Base-by-base conservation (phyloP, 2,888 invertebrate genomes). In the Lasioglossum leucozonium region DNA sequence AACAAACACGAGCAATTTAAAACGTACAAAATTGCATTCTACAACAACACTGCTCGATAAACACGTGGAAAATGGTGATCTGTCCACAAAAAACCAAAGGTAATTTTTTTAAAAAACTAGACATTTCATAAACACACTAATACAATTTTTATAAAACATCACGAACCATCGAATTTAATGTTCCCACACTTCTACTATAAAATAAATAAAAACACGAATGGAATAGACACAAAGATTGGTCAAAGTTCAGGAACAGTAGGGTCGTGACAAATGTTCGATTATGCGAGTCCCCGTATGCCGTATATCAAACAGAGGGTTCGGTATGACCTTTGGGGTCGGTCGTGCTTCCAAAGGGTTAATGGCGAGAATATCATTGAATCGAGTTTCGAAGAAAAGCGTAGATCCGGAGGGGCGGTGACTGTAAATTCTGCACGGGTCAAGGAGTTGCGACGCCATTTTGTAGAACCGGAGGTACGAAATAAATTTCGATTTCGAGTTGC, bases 341-440 rank as follows among this genome's bases (percentile, higher is more conserved):
- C 58, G 13, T n/a, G 13, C 26, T 26, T 26, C 58, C 26, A 26
- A 58, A 58, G 13, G 58, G 58, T 58, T 58, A 58, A 58, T 26
- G 58, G 58, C 58, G n/a, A 26, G 58, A 58, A 58, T 26, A 58
- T 26, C 11, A n/a, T 58, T 13, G 58, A 58, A 58, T 58, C 26
- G 13, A 58, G 26, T 58, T 26, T 13, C 58, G 26, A 58, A 58
- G 58, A 58, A 58, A 26, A 26, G 13, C 58, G 58, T n/a, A 58
- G n/a, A 26, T 58, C 26, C 1, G 11, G 5, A 11, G 13, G 55
- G 34, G 34, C 34, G 34, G 55, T 8, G 22, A 51, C 11, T 13
- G 26, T 58, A 58, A 58, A 58, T 58, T 58, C 58, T 58, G 26
- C 58, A 58, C 58, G 26, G 58, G n/a, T 58, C 58, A n/a, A 13